Base-by-base conservation (phyloP, 2,797 vertebrate species). In the Erithacus rubecula region DNA sequence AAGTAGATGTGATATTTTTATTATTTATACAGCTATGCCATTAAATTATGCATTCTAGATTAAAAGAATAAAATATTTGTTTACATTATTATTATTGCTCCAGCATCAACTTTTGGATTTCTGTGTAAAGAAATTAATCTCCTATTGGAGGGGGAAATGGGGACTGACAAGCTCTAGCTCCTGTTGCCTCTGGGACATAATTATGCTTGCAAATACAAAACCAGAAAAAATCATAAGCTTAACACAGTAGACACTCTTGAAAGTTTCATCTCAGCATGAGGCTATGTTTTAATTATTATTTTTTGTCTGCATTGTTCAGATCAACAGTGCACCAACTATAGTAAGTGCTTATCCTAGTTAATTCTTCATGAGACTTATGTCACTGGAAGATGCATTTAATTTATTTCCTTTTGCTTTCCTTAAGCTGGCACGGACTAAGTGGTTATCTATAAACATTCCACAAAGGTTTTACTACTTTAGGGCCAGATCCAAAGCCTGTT, bases 231-330 rank as follows among this genome's bases (percentile, higher is more conserved):
- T 97, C 95, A 74, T 96, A 96, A 96, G 84, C 95, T 96, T 93
- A 96, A 96, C 93, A 95, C 74, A 96, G 92, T 90, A 84, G 95
- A 95, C 68, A 75, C 94, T 95, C 86, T 92, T 96, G 94, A 93
- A 97, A 97, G 93, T 97, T 97, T 96, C 96, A 94, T 97, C 96
- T 97, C 96, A 97, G 96, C 96, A 82, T 96, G 96, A 96, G 92
- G 90, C 89, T 97, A 96, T 96, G 95, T 96, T 97, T 97, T 97
- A 97, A 97, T 97, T 96, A 97, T 95, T 96, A 89, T 96, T 96
- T 53, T 97, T 97, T 97, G 95, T 94, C 94, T 96, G 77, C 70
- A 90, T 96, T 96, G 94, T 96, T 96, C 90, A 95, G 53, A 95
- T 91, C 17, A 41, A 92, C 95, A 87, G 86, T 75, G 60, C 75